Base-by-base conservation (phyloP, 2,888 invertebrate species). In the Sinodicranocentrus sp. region DNA sequence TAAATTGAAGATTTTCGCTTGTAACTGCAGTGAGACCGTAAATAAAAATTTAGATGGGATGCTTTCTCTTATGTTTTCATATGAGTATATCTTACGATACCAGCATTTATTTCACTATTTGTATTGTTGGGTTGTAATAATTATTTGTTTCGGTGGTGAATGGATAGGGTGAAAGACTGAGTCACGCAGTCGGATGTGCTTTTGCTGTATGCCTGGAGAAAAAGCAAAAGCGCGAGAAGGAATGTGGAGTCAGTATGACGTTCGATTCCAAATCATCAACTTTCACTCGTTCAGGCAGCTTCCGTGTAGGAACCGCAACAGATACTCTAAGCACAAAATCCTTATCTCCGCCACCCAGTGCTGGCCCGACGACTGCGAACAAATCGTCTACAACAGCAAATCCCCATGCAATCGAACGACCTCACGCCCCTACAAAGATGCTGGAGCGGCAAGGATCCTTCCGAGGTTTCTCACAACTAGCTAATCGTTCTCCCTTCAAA, bases 161-260 rank as follows among this genome's bases (percentile, higher is more conserved):
- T n/a, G n/a, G 19, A 52, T 90, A 94, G 94, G 99, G 99, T 80
- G 99, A 99, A 92, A 93, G 99, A 61, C 92, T 99, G 87, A 98
- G 98, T 89, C 99, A 99, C 92, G 99, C 99, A 0, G 99, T 99
- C 28, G 99, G 99, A 52, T 99, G 99, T 92, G 99, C 99, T 67
- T 99, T 99, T 92, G 97, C 98, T 75, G 97, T 98, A 1, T 99
- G 99, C 90, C 92, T 99, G 89, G 99, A 99, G 91, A 94, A 97
- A 89, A 99, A 99, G 91, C 98, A 99, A 91, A 95, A 97, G 87
- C 93, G 99, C 85, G 99, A 99, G 91, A 98, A 98, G 91, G 98
- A 99, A 91, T 97, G 96, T 90, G 95, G 95, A 10, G 97, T 97
- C 13, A 96, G 96, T 54, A 97, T 97, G 96, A 96, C 95, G 90